Base-by-base conservation (phyloP, 2,888 invertebrate species). In the Chrysolina oricalcia region DNA sequence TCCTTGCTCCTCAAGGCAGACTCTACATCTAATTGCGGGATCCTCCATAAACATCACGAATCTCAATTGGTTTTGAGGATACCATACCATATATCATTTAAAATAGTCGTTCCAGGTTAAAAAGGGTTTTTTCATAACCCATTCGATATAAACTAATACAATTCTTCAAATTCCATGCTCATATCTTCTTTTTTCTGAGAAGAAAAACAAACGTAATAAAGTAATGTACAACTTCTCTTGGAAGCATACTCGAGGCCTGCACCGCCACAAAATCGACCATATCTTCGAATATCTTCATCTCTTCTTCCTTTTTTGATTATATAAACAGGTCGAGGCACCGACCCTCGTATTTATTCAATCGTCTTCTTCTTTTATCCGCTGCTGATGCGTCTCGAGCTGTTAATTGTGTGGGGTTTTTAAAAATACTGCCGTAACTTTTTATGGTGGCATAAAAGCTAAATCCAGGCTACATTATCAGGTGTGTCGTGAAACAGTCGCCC, bases 381-480 rank as follows among this genome's bases (percentile, higher is more conserved):
- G 76, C 66, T 68, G 76, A 77, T 79, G 72, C 77, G 70, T 74
- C 72, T 53, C 71, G 41, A 74, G 71, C 74, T 74, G 75, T 73
- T 76, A 76, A 76, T 76, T 76, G 76, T 73, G 73, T 62, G 63
- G 76, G 76, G 70, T 73, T 73, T 76, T 70, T 23, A 64, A 76
- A 76, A 73, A 73, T 67, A 70, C 70, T 76, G 77, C 78, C 78
- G 80, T 78, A 79, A 76, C 78, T 82, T 83, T 84, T 83, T 83
- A 84, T 82, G 80, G 81, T 72, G 76, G 81, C 81, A 85, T 83
- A 84, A 84, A 85, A 84, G 79, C 81, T 78, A 76, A 81, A 80
- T 82, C 78, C 83, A 81, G 84, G 83, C 83, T 83, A 81, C 82
- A 83, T 84, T 84, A 85, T 82, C 84, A 82, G 83, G 83, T 81